Base-by-base conservation (phyloP, 2,113 vertebrate genomes). In the Pygoscelis adeliae region DNA sequence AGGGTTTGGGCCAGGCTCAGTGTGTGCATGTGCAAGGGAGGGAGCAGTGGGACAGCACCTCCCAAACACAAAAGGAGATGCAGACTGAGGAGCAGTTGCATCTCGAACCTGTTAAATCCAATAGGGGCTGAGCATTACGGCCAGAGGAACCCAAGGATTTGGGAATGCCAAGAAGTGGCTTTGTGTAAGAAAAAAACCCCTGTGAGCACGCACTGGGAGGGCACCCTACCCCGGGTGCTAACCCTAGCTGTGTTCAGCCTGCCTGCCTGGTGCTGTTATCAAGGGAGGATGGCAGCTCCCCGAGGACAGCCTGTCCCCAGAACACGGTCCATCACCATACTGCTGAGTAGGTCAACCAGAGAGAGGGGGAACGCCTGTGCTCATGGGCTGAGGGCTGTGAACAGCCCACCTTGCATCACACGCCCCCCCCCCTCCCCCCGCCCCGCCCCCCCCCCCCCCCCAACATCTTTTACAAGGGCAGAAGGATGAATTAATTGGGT, bases 1-100 rank as follows among this genome's bases (percentile, higher is more conserved):
- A 44, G 61, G n/a, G 49, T 65, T 83, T 67, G 46, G 56, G 46
- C 15, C 36, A 18, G 36, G 53, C 38, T 38, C 42, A 17, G 25
- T 1, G 15, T 10, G 13, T 11, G 36, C 9, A 0, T 5, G 11
- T 62, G 23, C 13, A 11, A 55, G 25, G 59, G 8, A 38, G 17
- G 49, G 58, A 44, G 27, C 15, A 25, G 36, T 6, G 26, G 36
- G 62, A 25, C 17, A 8, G 44, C 36, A 69, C 36, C 11, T 58
- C 55, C 27, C 25, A n/a, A 76, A 34, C 17, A n/a, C 46, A 71
- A 55, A 52, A 62, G 26, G 27, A 40, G 49, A 58, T 42, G 38
- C 50, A 65, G 26, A 23, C 17, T 38, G 36, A 70, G 56, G 44
- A 59, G n/a, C 20, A 49, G 49, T 20, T 40, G 25, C 50, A 21